phyloP scores from a whole-genome alignment of 2,113 vertebrate genomes.

The Leuciscus idus region DNA sequence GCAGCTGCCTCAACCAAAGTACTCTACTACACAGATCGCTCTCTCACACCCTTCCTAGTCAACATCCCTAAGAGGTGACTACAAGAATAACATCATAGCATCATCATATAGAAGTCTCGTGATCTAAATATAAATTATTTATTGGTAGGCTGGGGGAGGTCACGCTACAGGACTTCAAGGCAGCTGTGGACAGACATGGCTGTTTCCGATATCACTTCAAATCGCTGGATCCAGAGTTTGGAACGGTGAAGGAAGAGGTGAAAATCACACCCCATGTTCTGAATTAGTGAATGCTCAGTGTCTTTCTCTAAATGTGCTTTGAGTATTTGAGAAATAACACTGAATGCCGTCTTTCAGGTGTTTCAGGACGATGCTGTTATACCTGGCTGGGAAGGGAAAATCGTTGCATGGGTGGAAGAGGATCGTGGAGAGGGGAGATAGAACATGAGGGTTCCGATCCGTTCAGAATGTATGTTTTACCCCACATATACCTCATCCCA shows the following conservation, averaged over 20 bases:
- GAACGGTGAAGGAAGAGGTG: slow-evolving; percentile 98
- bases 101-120: background rate
- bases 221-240: slow-evolving; percentile 96
- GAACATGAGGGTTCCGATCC: background rate
- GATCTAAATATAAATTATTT: slow-evolving; percentile 43
- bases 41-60: slow-evolving; percentile 95
- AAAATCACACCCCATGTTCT: slow-evolving; percentile 12
- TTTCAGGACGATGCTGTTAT: slow-evolving; percentile 93
- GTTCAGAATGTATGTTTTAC: slow-evolving; percentile 11
- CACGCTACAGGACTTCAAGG: slow-evolving; percentile 93
- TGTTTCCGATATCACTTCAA: slow-evolving; percentile 97
- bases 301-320: background rate
- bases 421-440: slow-evolving; percentile 87
- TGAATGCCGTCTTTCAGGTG: slow-evolving; percentile 73
- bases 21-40: slow-evolving; percentile 96
- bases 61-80: slow-evolving; percentile 94
- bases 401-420: slow-evolving; percentile 98
- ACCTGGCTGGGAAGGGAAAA: slow-evolving; percentile 98
- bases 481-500: slow-evolving; percentile 42
- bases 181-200: slow-evolving; percentile 90
- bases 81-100: background rate
- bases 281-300: background rate
- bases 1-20: slow-evolving; percentile 89
- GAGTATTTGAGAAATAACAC: no score
- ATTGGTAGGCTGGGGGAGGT: slow-evolving; percentile 89